phyloP scores from a whole-genome alignment of 2,797 vertebrate genomes.

The Limosa lapponica region DNA sequence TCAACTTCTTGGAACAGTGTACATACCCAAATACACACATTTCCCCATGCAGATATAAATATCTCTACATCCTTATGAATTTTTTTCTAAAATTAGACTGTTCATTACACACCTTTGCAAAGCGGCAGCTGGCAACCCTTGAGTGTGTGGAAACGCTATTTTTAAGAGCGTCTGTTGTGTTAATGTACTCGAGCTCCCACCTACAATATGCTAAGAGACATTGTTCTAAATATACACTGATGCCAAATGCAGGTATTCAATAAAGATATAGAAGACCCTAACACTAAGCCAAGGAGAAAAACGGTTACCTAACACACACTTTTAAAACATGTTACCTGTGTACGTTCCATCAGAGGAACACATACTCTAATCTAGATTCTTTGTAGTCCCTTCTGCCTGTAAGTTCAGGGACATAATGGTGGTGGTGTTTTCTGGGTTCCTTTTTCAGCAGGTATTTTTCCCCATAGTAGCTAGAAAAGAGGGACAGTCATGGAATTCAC shows the following conservation, averaged over 20 bases:
- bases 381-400: neutral
- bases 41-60: neutral
- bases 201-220: neutral
- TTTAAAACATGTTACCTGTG: neutral
- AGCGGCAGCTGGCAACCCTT: neutral
- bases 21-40: neutral
- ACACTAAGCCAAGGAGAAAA: neutral
- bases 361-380: neutral
- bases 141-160: neutral
- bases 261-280: neutral
- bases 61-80: neutral
- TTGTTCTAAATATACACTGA: neutral
- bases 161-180: neutral
- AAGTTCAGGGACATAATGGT: neutral
- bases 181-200: neutral
- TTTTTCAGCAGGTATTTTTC: neutral
- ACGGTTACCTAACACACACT: neutral
- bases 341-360: neutral
- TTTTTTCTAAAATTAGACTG: neutral
- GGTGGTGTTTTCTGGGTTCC: neutral
- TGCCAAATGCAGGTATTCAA: neutral
- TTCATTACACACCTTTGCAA: neutral
- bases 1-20: neutral
- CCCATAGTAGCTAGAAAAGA: neutral
- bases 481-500: neutral